phyloP scores from a whole-genome alignment of 2,888 invertebrate species.

The Trichogramma evanescens region DNA sequence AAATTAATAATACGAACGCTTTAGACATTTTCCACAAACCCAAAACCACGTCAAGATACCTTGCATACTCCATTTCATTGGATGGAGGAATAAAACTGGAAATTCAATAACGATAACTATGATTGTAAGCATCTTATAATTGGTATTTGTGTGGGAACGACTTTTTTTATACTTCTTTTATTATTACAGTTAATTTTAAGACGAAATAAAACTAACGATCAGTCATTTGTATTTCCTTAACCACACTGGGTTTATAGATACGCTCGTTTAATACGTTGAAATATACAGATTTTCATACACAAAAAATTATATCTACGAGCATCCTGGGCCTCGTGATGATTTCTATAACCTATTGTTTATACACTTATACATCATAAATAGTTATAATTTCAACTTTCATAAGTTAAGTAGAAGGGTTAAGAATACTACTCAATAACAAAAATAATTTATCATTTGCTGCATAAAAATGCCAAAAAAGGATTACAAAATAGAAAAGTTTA shows the following conservation, averaged over 20 bases:
- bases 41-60: constrained; percentile 21
- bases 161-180: not conserved
- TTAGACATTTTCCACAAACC: constrained; percentile 20
- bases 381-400: not conserved
- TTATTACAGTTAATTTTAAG: too few species aligned
- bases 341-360: constrained; percentile 15
- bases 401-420: not conserved
- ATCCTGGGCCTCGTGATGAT: constrained; percentile 36
- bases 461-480: too few species aligned
- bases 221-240: too few species aligned
- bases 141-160: not conserved
- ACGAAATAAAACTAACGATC: too few species aligned
- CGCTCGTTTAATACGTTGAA: constrained; percentile 12
- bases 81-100: constrained; percentile 19
- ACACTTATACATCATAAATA: constrained; percentile 8
- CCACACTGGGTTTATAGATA: not conserved
- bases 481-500: too few species aligned
- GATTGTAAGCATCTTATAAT: constrained; percentile 3
- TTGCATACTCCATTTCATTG: constrained; percentile 19
- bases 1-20: constrained; percentile 18
- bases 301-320: constrained; percentile 34
- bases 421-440: too few species aligned
- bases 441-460: too few species aligned
- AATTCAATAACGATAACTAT: constrained; percentile 20
- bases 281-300: not conserved